Percentiles rank a stretch among this genome's conserved stretches.
Evolutionary conservation across 2,797 vertebrate species (phyloP).

Genomic region (Rhyacichthys aspro): DNA sequence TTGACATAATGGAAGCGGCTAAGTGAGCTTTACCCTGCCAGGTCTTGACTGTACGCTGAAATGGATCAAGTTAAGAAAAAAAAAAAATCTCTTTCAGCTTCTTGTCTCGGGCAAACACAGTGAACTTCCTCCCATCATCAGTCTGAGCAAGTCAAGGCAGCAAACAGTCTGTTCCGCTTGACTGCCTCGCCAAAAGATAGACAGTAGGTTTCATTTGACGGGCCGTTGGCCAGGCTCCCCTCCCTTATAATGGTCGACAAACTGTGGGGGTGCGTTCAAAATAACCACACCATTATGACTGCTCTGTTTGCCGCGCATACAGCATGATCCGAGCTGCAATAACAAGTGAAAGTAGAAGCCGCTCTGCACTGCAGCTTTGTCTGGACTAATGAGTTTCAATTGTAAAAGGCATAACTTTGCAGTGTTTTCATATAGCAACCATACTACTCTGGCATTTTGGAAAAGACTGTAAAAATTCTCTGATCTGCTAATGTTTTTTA

Average conservation of each 20-base stretch:
- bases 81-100: constrained; percentile 40
- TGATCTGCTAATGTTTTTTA: background rate
- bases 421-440: too few species aligned
- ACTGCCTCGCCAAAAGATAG: constrained; percentile 59
- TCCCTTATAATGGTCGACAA: constrained; percentile 64
- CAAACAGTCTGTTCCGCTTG: constrained; percentile 69
- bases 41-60: constrained; percentile 52
- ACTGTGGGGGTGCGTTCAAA: constrained; percentile 66
- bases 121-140: constrained; percentile 57
- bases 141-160: constrained; percentile 58
- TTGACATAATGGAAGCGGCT: constrained; percentile 42
- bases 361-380: background rate
- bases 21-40: constrained; percentile 51
- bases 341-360: constrained; percentile 37
- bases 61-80: constrained; percentile 52
- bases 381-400: background rate
- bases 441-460: background rate
- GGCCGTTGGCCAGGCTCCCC: constrained; percentile 65
- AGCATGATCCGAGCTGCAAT: constrained; percentile 46
- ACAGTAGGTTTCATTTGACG: constrained; percentile 71
- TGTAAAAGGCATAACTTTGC: too few species aligned
- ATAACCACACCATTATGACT: constrained; percentile 66
- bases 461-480: background rate
- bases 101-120: constrained; percentile 52
- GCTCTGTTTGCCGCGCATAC: constrained; percentile 58